Conservation (phyloP, 2,113 vertebrate genomes). For the Melanotaenia duboulayi region DNA sequence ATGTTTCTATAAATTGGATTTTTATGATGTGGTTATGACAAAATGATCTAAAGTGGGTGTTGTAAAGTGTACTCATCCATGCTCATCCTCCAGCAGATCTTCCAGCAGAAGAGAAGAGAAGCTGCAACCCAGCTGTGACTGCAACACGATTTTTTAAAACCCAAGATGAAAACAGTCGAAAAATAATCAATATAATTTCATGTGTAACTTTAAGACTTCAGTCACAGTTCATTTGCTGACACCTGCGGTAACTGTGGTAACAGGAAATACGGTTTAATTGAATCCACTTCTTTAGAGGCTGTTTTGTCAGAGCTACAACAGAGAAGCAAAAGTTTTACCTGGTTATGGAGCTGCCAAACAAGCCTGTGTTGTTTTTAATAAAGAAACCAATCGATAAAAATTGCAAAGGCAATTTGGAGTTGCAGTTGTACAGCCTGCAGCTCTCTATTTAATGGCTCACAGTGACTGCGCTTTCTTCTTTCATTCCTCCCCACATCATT, state of each 20-base stretch:
- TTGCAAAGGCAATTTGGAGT: background rate
- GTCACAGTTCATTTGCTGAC: background rate
- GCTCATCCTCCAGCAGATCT: background rate
- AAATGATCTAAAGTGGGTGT: background rate
- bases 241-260: background rate
- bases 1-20: background rate
- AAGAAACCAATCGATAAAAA: slow-evolving; percentile 14
- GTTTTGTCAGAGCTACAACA: slow-evolving; percentile 7
- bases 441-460: background rate
- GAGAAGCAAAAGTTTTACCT: background rate
- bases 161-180: background rate
- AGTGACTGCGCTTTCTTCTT: background rate
- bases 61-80: background rate
- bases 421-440: slow-evolving; percentile 1
- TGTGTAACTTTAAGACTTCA: background rate
- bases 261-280: background rate
- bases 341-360: background rate
- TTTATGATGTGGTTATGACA: background rate
- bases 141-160: background rate
- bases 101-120: background rate
- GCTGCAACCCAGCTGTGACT: no score
- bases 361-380: slow-evolving; percentile 8
- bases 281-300: background rate
- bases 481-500: background rate
- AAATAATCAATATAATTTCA: background rate